These are phyloP conservation scores for Willowsia nigromaculata DNA, from an alignment of 2,888 invertebrate genomes.

Conservation along the genomic window DNA sequence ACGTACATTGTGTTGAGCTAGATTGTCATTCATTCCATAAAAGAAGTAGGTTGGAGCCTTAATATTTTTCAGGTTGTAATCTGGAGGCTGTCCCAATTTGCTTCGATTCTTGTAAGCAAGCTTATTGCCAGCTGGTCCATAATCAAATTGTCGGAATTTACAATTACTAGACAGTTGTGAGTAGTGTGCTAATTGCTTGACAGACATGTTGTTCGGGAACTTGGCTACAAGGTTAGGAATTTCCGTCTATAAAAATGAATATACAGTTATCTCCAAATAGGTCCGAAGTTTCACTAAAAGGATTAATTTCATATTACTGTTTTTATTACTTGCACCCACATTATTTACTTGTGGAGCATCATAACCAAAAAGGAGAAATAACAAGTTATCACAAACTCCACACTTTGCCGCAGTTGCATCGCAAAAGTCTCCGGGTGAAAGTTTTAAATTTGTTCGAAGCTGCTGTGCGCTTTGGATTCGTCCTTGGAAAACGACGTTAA, in stretches of 20 bases:
- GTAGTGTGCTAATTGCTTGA: background rate
- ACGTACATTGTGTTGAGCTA: background rate
- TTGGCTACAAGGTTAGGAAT: constrained; percentile 36
- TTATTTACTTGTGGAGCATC: constrained; percentile 11
- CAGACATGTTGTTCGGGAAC: background rate
- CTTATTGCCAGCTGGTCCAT: background rate
- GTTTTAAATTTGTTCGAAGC: background rate
- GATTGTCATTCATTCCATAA: constrained; percentile 8
- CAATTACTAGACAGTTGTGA: background rate
- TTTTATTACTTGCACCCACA: too few relatives aligned
- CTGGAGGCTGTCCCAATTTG: background rate
- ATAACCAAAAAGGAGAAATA: background rate
- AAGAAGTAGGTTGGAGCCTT: constrained; percentile 12
- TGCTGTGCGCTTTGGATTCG: background rate
- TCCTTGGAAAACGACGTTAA: background rate
- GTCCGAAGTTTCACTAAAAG: too few relatives aligned
- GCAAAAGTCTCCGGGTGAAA: background rate
- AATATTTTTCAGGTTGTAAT: background rate
- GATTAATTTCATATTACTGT: too few relatives aligned
- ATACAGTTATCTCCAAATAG: too few relatives aligned
- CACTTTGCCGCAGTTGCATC: background rate
- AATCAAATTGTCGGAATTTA: constrained; percentile 34
- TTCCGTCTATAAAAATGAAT: constrained; percentile 14
- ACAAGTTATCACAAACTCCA: constrained; percentile 16
- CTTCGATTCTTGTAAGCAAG: background rate